Percentiles rank a stretch among this genome's conserved stretches.
Evolutionary conservation across 2,888 invertebrate genomes (phyloP).

Genomic region (Sepioteuthis lessoniana): DNA sequence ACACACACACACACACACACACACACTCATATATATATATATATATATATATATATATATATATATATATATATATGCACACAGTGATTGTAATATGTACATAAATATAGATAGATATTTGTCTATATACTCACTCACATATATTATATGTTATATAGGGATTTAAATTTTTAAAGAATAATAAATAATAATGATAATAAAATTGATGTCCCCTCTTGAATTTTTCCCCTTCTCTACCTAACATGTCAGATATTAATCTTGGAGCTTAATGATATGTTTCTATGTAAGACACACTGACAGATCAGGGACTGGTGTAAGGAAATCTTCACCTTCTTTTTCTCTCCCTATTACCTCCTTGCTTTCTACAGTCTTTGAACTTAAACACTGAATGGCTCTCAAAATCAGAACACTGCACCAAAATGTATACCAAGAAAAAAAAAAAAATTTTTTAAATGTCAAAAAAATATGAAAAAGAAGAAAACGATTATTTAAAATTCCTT

Average conservation of each 20-base stretch:
- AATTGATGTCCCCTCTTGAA: not conserved
- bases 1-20: too few species aligned
- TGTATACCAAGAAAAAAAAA: not conserved
- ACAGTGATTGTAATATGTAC: not conserved
- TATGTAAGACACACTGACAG: constrained; percentile 10
- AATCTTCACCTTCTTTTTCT: not conserved
- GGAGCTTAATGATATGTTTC: constrained; percentile 33
- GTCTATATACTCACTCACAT: not conserved
- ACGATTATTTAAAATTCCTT: not conserved
- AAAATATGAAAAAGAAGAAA: not conserved
- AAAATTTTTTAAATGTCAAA: not conserved
- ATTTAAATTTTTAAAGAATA: not conserved
- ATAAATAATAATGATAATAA: not conserved
- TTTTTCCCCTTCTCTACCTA: not conserved
- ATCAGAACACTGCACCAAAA: not conserved
- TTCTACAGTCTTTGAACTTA: not conserved
- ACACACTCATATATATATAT: too few species aligned
- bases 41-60: too few species aligned
- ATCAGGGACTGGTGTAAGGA: not conserved
- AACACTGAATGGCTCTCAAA: not conserved
- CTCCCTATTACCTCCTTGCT: not conserved
- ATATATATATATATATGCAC: too few species aligned
- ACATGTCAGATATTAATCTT: constrained; percentile 33
- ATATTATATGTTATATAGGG: not conserved
- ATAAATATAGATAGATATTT: not conserved